Conservation (phyloP, 2,113 vertebrate species). For the Dicerorhinus sumatrensis region DNA sequence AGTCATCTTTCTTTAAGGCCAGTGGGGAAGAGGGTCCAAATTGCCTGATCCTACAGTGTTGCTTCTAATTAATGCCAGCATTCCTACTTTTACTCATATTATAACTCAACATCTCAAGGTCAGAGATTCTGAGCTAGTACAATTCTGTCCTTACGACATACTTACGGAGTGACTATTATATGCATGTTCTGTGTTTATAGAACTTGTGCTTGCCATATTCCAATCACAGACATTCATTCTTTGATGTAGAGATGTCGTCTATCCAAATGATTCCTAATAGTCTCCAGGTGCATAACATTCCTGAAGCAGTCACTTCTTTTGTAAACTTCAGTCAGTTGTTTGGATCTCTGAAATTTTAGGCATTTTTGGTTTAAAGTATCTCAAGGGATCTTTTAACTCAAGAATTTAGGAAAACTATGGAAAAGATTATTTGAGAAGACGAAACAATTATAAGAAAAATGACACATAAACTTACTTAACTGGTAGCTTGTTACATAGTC, state of each 20-base stretch:
- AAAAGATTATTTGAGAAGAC: background rate
- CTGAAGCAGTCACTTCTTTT: background rate
- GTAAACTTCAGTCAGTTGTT: background rate
- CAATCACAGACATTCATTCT: background rate
- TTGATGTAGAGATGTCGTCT: background rate
- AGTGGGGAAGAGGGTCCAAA: background rate
- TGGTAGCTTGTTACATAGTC: background rate
- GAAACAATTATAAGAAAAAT: background rate
- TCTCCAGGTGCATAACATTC: background rate
- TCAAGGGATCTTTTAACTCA: background rate
- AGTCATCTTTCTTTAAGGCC: constrained; percentile 62
- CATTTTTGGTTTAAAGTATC: background rate
- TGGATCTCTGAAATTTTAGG: background rate
- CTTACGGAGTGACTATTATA: background rate
- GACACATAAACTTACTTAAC: background rate
- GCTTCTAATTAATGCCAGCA: constrained; percentile 55
- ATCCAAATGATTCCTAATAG: background rate
- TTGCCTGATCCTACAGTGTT: constrained; percentile 17
- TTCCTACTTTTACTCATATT: constrained; percentile 22
- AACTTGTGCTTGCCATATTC: background rate
- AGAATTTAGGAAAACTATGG: background rate
- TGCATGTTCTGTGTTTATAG: background rate
- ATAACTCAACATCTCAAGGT: background rate
- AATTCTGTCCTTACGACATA: constrained; percentile 17
- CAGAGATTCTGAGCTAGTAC: background rate